These are phyloP conservation scores for Chauna torquata DNA, from an alignment of 2,113 vertebrate species.

Conservation along the genomic window DNA sequence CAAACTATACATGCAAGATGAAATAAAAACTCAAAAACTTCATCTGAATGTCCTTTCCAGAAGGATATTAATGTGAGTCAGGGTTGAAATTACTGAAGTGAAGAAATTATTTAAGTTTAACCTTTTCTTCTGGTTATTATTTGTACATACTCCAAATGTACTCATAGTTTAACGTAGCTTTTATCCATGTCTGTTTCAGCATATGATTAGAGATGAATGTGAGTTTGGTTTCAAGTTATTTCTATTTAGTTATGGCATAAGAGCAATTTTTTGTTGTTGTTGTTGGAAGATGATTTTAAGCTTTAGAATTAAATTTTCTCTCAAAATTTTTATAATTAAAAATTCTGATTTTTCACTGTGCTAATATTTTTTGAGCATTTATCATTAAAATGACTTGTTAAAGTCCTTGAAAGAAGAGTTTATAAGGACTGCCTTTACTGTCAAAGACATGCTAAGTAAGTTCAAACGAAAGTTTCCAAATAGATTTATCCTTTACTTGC, in stretches of 20 bases:
- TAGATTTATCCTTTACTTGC: constrained; percentile 59
- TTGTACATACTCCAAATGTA: not conserved
- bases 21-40: not conserved
- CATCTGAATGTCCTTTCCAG: not conserved
- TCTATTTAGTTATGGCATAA: not conserved
- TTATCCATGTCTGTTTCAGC: not conserved
- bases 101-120: constrained; percentile 4
- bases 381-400: constrained; percentile 41
- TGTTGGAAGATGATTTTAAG: not conserved
- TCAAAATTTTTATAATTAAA: not conserved
- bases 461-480: constrained; percentile 59
- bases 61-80: not conserved
- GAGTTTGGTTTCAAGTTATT: not conserved
- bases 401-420: constrained; percentile 33
- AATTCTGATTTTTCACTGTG: not conserved
- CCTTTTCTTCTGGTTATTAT: not conserved
- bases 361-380: constrained; percentile 20
- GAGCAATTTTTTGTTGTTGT: not conserved
- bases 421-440: constrained; percentile 43
- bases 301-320: not conserved
- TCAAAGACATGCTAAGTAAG: constrained; percentile 49
- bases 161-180: not conserved
- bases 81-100: not conserved
- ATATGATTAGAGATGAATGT: not conserved
- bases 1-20: not conserved